A percentile compares a stretch with the other conserved stretches of the same genome.
Evolutionary conservation across 2,888 invertebrate species (phyloP).

Genomic region (Mamestra brassicae): DNA sequence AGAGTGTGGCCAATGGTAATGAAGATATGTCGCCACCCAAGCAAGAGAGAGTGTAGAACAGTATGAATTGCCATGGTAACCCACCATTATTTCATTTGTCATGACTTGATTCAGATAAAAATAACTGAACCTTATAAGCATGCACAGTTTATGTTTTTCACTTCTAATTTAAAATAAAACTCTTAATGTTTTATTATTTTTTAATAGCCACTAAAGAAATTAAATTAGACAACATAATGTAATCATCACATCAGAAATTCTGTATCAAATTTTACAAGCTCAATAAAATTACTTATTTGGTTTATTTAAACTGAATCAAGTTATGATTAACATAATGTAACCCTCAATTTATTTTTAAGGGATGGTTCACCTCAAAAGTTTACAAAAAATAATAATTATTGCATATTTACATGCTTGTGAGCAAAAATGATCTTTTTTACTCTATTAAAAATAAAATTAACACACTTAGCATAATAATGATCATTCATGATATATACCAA

Average conservation of each 20-base stretch:
- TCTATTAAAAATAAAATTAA: conserved; percentile 18
- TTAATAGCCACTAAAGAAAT: background rate
- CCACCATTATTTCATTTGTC: conserved; percentile 60
- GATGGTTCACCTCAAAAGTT: conserved; percentile 89
- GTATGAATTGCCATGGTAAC: conserved; percentile 64
- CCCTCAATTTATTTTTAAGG: conserved; percentile 85
- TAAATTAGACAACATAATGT: background rate
- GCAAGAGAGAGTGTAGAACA: conserved; percentile 85
- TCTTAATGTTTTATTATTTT: background rate
- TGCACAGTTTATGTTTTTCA: background rate
- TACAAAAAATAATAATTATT: conserved; percentile 77
- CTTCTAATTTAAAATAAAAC: background rate
- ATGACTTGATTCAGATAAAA: conserved; percentile 61
- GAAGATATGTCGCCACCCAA: conserved; percentile 88
- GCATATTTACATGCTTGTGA: conserved; percentile 42
- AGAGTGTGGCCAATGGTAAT: conserved; percentile 88
- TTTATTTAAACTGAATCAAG: conserved; percentile 62
- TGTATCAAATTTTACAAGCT: conserved; percentile 4
- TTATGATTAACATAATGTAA: conserved; percentile 69
- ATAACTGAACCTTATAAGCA: conserved; percentile 7
- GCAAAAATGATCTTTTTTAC: conserved; percentile 26
- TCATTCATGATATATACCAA: conserved; percentile 71
- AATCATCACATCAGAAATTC: background rate
- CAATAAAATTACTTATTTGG: conserved; percentile 3
- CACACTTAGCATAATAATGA: conserved; percentile 45